Conservation (phyloP, 1,140 invertebrate genomes). For the Tyrophagus putrescentiae region DNA sequence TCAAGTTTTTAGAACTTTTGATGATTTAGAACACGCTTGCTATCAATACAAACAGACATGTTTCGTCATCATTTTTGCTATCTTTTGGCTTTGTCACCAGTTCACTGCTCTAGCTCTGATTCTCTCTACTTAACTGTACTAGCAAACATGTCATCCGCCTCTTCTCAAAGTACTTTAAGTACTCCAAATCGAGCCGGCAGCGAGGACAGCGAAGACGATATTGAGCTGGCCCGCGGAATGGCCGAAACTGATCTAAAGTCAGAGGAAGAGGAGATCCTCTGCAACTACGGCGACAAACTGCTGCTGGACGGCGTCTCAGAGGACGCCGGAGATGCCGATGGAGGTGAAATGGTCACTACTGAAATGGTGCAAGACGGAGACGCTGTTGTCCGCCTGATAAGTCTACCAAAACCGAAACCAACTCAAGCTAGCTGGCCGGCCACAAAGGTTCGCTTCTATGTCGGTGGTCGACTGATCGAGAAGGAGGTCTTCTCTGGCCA, state of each 20-base stretch:
- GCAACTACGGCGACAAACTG: neutral
- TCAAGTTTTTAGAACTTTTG: neutral
- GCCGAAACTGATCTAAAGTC: neutral
- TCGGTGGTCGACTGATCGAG: neutral
- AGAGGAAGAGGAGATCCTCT: neutral
- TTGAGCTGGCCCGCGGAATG: neutral
- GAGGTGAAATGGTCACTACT: too few species aligned
- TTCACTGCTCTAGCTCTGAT: neutral
- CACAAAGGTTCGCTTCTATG: neutral
- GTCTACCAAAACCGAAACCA: too few species aligned
- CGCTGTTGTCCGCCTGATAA: too few species aligned
- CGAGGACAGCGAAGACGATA: too few species aligned
- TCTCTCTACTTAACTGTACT: neutral
- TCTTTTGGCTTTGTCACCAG: neutral
- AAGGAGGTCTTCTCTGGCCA: neutral
- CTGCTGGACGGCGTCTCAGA: neutral
- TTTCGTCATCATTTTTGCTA: neutral
- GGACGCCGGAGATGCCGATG: too few species aligned
- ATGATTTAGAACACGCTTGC: neutral
- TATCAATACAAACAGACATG: too few species aligned
- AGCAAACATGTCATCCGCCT: too few species aligned
- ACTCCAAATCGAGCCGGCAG: neutral
- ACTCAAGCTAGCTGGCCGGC: neutral
- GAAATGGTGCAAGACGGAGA: too few species aligned
- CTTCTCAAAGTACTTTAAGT: neutral